phyloP scores from a whole-genome alignment of 2,113 vertebrate species.

The Phrynosoma platyrhinos region DNA sequence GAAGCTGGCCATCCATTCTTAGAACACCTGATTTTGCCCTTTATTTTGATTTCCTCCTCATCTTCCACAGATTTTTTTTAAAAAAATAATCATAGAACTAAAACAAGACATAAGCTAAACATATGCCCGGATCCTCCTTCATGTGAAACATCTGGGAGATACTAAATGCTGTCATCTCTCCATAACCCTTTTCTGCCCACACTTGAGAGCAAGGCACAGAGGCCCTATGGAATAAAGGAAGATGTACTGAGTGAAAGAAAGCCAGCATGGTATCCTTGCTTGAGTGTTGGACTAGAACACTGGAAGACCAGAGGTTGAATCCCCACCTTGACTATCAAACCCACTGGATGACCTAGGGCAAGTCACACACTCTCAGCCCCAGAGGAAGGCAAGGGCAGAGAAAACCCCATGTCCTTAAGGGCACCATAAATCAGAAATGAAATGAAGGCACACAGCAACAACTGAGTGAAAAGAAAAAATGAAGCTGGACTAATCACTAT shows the following conservation, averaged over 20 bases:
- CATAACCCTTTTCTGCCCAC: neutral
- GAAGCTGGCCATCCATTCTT: constrained; percentile 36
- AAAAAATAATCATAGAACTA: constrained; percentile 1
- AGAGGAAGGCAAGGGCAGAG: too few species aligned
- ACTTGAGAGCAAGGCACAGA: neutral
- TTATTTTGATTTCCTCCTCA: neutral
- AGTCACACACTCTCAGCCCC: too few species aligned
- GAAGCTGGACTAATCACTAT: neutral
- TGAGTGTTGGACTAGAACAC: too few species aligned
- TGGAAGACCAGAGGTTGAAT: too few species aligned
- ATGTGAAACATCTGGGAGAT: constrained; percentile 45
- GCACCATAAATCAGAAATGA: too few species aligned
- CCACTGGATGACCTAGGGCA: too few species aligned
- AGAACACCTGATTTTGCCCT: neutral
- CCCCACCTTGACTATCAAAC: too few species aligned
- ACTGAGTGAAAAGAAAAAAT: neutral
- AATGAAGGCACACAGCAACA: too few species aligned
- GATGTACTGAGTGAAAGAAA: neutral
- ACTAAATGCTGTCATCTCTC: constrained; percentile 23
- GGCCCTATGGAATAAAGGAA: neutral
- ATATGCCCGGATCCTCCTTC: constrained; percentile 34
- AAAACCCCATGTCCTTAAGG: too few species aligned
- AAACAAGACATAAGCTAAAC: neutral
- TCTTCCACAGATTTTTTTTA: neutral
- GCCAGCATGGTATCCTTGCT: neutral